phyloP scores from a whole-genome alignment of 1,140 invertebrate species.

The Leptonema lineaticorne region DNA sequence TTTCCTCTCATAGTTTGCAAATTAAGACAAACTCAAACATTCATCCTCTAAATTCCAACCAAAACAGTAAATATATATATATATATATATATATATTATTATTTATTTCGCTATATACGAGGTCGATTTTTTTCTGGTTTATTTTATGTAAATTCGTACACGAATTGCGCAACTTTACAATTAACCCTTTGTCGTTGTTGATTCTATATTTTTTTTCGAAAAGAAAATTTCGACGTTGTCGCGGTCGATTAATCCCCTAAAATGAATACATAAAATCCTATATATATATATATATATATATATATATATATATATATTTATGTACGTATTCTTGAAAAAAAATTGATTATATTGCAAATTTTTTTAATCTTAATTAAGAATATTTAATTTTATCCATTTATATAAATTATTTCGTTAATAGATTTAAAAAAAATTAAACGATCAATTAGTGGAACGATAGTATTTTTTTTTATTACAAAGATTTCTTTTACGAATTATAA shows the following conservation, averaged over 20 bases:
- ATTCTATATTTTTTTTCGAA: not conserved
- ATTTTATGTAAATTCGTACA: not conserved
- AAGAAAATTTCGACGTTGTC: not conserved
- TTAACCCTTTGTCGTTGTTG: not conserved
- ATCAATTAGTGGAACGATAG: too few relatives aligned
- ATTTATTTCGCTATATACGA: too few relatives aligned
- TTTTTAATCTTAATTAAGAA: not conserved
- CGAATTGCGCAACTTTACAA: not conserved
- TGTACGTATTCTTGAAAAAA: not conserved
- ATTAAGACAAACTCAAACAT: too few relatives aligned
- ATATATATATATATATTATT: not conserved
- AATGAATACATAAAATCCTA: too few relatives aligned
- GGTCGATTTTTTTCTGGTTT: not conserved
- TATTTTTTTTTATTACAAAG: too few relatives aligned
- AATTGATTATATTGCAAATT: not conserved
- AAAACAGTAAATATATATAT: not conserved
- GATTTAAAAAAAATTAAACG: too few relatives aligned
- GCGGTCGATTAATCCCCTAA: too few relatives aligned
- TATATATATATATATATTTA: not conserved
- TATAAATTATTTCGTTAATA: too few relatives aligned
- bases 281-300: not conserved
- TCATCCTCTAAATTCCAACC: too few relatives aligned
- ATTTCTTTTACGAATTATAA: too few relatives aligned
- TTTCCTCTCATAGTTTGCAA: too few relatives aligned
- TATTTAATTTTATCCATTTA: too few relatives aligned